These are phyloP conservation scores for Enteromius radiatus DNA, from an alignment of 2,797 vertebrate species.

Conservation along the genomic window DNA sequence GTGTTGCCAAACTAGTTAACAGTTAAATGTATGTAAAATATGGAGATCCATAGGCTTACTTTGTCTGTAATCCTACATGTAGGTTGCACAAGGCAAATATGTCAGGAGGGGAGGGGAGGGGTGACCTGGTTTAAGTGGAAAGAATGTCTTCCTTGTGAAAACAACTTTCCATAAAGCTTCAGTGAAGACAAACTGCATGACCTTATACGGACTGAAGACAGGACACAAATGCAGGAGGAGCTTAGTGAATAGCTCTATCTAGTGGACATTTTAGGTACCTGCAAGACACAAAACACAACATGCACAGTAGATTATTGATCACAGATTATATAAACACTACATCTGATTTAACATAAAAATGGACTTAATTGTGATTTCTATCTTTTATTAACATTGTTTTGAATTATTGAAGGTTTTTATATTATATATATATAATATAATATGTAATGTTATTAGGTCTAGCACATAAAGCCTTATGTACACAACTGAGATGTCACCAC, in stretches of 20 bases:
- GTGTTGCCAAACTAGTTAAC: background rate
- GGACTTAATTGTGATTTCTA: background rate
- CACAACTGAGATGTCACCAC: background rate
- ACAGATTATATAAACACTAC: background rate
- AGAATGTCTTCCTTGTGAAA: conserved; percentile 61
- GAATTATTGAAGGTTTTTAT: background rate
- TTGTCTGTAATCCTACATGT: background rate
- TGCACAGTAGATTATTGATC: background rate
- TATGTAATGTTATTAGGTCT: background rate
- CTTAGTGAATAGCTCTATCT: conserved; percentile 30
- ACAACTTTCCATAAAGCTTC: conserved; percentile 58
- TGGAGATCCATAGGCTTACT: background rate
- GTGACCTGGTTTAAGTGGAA: conserved; percentile 61
- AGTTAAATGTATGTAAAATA: background rate
- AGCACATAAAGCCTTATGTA: background rate
- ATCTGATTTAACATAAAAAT: background rate
- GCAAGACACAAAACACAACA: background rate
- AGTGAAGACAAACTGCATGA: conserved; percentile 51
- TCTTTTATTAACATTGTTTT: background rate
- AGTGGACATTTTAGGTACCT: conserved; percentile 29
- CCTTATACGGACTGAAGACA: conserved; percentile 51
- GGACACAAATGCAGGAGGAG: background rate
- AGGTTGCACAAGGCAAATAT: conserved; percentile 11
- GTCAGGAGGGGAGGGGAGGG: conserved; percentile 29
- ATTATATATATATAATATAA: no score